phyloP scores from a whole-genome alignment of 2,888 invertebrate genomes.

The Luperina nickerlii region DNA sequence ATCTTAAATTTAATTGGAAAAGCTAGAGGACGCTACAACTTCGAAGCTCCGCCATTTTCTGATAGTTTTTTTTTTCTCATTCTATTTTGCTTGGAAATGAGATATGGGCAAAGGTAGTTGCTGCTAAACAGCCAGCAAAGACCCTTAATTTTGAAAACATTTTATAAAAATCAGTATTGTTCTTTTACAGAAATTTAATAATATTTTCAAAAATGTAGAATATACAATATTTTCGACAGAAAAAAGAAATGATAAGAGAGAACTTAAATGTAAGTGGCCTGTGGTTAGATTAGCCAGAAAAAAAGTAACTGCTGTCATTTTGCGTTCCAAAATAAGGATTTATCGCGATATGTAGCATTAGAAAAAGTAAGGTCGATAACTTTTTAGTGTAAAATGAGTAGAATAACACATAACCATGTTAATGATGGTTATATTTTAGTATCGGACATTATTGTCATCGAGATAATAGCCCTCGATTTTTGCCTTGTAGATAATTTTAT shows the following conservation, averaged over 20 bases:
- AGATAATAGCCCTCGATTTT: slow-evolving; percentile 4
- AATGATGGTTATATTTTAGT: neutral
- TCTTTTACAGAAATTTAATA: neutral
- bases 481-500: slow-evolving; percentile 8
- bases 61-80: slow-evolving; percentile 25
- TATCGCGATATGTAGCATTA: neutral
- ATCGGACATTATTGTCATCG: slow-evolving; percentile 41
- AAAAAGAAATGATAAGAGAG: neutral
- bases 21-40: slow-evolving; percentile 72
- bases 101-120: slow-evolving; percentile 32
- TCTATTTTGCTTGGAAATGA: slow-evolving; percentile 1
- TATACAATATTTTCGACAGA: fast-evolving
- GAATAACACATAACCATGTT: neutral
- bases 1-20: slow-evolving; percentile 51
- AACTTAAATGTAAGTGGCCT: slow-evolving; percentile 11
- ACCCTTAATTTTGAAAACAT: neutral
- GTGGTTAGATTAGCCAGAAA: neutral
- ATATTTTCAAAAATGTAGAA: fast-evolving
- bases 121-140: neutral
- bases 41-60: slow-evolving; percentile 81
- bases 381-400: neutral
- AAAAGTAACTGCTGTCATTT: slow-evolving; percentile 37
- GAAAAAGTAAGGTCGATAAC: neutral
- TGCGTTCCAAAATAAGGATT: neutral
- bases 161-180: neutral